phyloP scores from a whole-genome alignment of 2,888 invertebrate species.

The Plagodis pulveraria region DNA sequence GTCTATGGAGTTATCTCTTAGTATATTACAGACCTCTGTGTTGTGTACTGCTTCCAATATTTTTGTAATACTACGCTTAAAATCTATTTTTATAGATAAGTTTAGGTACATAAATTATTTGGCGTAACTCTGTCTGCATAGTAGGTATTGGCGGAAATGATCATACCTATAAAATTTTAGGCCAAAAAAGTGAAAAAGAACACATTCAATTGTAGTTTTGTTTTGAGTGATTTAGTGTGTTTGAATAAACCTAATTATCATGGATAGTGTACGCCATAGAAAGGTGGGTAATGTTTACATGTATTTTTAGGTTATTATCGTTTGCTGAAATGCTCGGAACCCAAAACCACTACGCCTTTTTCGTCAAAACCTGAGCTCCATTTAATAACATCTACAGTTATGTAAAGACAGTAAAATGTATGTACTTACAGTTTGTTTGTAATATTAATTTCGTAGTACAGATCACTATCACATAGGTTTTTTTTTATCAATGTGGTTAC shows the following conservation, averaged over 20 bases:
- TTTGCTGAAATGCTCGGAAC: not conserved
- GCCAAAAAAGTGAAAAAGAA: not conserved
- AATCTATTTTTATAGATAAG: not conserved
- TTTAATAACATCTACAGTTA: too few relatives aligned
- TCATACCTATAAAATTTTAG: too few relatives aligned
- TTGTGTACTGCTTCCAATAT: conserved; percentile 6
- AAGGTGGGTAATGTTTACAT: conserved; percentile 51
- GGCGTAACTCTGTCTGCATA: too few relatives aligned
- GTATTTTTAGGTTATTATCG: conserved; percentile 17
- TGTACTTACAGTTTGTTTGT: too few relatives aligned
- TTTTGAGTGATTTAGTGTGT: not conserved
- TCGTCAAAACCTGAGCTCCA: too few relatives aligned
- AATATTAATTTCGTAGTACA: too few relatives aligned
- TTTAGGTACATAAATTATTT: not conserved
- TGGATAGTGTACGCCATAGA: conserved; percentile 54
- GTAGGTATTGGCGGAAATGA: too few relatives aligned
- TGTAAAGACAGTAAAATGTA: too few relatives aligned
- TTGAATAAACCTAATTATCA: conserved; percentile 49
- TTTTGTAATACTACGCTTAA: not conserved
- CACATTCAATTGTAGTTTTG: not conserved
- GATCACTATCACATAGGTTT: too few relatives aligned
- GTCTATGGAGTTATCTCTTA: conserved; percentile 21
- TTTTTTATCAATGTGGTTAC: too few relatives aligned
- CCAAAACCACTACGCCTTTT: not conserved
- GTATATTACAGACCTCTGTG: conserved; percentile 17